A percentile compares a stretch with the other conserved stretches of the same genome.
Evolutionary conservation across 2,113 vertebrate genomes (phyloP).

Genomic region (Cromileptes altivelis): DNA sequence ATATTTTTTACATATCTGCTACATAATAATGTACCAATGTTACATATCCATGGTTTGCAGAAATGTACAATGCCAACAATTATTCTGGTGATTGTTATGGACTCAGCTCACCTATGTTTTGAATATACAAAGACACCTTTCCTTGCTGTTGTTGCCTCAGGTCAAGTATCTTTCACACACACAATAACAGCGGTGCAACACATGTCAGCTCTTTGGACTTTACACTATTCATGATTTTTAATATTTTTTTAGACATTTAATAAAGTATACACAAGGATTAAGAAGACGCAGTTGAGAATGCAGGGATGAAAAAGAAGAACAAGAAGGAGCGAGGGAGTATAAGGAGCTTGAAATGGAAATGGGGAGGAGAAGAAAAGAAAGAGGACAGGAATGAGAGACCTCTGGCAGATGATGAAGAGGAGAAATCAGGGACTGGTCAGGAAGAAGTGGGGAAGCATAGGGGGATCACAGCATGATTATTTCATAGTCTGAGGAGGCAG

Average conservation of each 20-base stretch:
- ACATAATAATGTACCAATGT: too few species aligned
- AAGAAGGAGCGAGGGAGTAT: neutral
- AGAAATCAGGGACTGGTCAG: neutral
- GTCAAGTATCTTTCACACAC: neutral
- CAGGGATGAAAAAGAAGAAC: neutral
- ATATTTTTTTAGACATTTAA: too few species aligned
- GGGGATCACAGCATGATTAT: constrained; percentile 47
- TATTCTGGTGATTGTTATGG: too few species aligned
- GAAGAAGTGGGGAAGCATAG: neutral
- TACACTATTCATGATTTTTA: too few species aligned
- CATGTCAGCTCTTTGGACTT: neutral
- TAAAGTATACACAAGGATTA: neutral
- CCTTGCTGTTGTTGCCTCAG: neutral
- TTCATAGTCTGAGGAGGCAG: constrained; percentile 48
- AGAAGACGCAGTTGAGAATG: neutral
- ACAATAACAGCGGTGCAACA: neutral
- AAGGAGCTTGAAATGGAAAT: neutral
- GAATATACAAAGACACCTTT: too few species aligned
- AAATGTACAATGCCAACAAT: too few species aligned
- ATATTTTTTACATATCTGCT: too few species aligned
- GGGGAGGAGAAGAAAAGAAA: neutral
- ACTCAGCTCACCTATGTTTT: too few species aligned
- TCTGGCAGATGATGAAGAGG: neutral
- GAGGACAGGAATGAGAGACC: neutral
- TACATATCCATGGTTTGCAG: too few species aligned